Base-by-base conservation (phyloP, 2,888 invertebrate species). In the Tupiocoris notatus region DNA sequence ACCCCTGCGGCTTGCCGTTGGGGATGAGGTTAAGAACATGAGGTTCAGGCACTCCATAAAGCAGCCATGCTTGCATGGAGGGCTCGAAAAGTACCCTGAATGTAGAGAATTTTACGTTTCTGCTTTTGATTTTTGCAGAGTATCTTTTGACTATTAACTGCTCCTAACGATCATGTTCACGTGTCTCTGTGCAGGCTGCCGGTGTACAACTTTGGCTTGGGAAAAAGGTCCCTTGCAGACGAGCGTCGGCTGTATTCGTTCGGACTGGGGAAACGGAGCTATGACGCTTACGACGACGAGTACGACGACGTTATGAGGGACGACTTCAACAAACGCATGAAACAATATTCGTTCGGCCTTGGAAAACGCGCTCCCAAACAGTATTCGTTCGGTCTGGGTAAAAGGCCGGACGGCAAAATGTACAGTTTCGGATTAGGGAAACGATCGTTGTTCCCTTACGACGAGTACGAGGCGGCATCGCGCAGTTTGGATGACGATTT, bases 241-340 rank as follows among this genome's bases (percentile, higher is more conserved):
- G 76, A 67, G 24, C 63, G 77, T 25, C 58, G 76, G 57, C 66
- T 79, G 68, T 88, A 87, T 83, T 85, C 85, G 80, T 88, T 88
- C 80, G 88, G 88, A 0, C 83, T 88, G 1, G 89, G 88, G 1
- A 89, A 88, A 77, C 85, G 88, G 0, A 81, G 80, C 87, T 89
- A 84, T 86, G 88, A 83, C 86, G 88, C 81, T 87, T 88, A 20
- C 83, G 88, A 20, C 88, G 89, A 17, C 0, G 88, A 89, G 87
- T 87, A 80, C 84, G 88, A 80, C 85, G 88, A 83, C 82, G 86
- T 64, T 85, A 85, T 77, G 1, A 63, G 61, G 9, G 78, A 77
- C n/a, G 79, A 79, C 17, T 70, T 65, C 12, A 78, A 68, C 21
- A 80, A 80, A 61, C 70, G 81, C 20, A 77, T 78, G 25, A 80